A percentile compares a stretch with the other conserved stretches of the same genome.
Conservation (phyloP, 2,113 vertebrate species). For the Chaetodon trifascialis region DNA sequence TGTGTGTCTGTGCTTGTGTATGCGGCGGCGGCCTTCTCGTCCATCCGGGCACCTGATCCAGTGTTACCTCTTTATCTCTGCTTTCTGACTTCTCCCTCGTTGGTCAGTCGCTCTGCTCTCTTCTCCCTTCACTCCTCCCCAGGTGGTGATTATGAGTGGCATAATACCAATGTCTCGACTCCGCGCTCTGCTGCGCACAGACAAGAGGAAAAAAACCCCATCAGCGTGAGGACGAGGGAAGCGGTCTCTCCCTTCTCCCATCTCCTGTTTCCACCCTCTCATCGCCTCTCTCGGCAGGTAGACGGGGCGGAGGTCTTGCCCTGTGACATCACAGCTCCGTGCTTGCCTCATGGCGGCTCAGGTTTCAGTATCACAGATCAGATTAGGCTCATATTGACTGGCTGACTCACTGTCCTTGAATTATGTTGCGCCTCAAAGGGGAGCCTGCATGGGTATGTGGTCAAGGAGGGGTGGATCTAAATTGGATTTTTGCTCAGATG, state of each 20-base stretch:
- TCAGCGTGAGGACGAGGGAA: background rate
- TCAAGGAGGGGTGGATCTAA: conserved; percentile 56
- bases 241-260: conserved; percentile 22
- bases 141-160: conserved; percentile 36
- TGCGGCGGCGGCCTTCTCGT: background rate
- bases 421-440: conserved; percentile 51
- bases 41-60: background rate
- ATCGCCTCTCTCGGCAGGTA: conserved; percentile 53
- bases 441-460: conserved; percentile 48
- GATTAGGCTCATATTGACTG: conserved; percentile 64
- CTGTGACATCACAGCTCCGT: conserved; percentile 60
- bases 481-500: conserved; percentile 68
- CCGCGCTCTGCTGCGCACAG: conserved; percentile 49
- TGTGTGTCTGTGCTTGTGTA: background rate
- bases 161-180: conserved; percentile 44
- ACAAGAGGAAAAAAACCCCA: background rate
- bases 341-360: conserved; percentile 54
- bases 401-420: conserved; percentile 74
- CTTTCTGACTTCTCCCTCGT: background rate
- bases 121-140: conserved; percentile 20
- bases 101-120: conserved; percentile 14
- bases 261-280: conserved; percentile 12
- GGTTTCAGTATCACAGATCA: conserved; percentile 64
- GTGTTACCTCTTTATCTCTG: background rate
- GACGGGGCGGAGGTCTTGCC: conserved; percentile 33